A percentile compares a stretch with the other conserved stretches of the same genome.
Evolutionary conservation across 2,113 vertebrate genomes (phyloP).

Genomic region (Numida meleagris): DNA sequence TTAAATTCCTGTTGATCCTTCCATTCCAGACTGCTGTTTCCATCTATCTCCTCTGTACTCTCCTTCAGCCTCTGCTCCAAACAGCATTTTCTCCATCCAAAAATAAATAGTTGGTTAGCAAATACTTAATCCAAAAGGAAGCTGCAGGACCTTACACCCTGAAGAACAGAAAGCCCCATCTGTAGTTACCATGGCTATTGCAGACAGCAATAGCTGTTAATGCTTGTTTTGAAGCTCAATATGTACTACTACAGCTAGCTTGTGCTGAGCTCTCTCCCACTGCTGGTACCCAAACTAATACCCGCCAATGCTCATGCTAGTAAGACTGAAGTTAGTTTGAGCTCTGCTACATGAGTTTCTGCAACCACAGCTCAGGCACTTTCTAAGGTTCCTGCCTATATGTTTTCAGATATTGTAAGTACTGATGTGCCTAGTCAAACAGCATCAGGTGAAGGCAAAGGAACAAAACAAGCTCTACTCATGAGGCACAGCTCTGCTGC

Average conservation of each 20-base stretch:
- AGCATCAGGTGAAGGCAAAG: background rate
- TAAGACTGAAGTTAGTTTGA: background rate
- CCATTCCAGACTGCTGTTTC: background rate
- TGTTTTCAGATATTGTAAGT: background rate
- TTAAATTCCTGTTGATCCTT: background rate
- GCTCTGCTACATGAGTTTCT: background rate
- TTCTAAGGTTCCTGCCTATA: background rate
- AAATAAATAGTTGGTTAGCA: background rate
- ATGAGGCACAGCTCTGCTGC: background rate
- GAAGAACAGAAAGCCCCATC: background rate
- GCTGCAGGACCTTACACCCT: background rate
- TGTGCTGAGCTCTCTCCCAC: background rate
- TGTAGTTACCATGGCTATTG: background rate
- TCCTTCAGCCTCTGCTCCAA: background rate
- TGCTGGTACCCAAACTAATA: rapidly evolving
- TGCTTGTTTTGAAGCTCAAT: background rate
- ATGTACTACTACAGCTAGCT: background rate
- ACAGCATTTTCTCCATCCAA: background rate
- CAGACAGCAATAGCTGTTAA: background rate
- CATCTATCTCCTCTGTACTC: background rate
- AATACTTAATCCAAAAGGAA: background rate
- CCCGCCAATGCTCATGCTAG: background rate
- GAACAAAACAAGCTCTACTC: background rate
- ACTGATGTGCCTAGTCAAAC: background rate
- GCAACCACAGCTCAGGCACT: background rate